Percentiles rank a stretch among this genome's conserved stretches.
Conservation (phyloP, 2,113 vertebrate species). For the Embiotoca jacksoni region DNA sequence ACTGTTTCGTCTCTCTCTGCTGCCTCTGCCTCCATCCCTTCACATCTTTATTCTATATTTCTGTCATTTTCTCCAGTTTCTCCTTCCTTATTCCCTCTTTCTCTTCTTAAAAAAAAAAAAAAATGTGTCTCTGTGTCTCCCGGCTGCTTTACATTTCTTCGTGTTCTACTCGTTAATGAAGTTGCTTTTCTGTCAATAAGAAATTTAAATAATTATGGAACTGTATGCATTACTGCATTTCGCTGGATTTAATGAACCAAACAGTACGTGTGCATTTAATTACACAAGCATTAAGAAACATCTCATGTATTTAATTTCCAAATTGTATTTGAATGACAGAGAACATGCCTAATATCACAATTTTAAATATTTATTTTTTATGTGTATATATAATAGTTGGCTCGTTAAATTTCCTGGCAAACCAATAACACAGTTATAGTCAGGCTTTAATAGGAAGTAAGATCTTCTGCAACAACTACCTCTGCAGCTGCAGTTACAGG, state of each 20-base stretch:
- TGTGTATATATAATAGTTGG: too few relatives aligned
- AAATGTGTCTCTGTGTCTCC: neutral
- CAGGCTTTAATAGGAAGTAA: too few relatives aligned
- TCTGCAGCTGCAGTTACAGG: neutral
- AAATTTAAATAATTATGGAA: neutral
- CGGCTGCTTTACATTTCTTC: neutral
- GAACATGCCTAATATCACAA: too few relatives aligned
- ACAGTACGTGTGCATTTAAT: neutral
- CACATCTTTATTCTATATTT: neutral
- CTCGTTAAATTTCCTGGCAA: too few relatives aligned
- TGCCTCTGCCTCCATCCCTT: neutral
- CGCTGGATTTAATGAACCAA: neutral
- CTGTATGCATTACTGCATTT: neutral
- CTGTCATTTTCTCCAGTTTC: neutral
- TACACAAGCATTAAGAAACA: neutral
- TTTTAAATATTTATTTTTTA: too few relatives aligned
- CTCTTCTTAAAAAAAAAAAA: neutral
- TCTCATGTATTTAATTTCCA: neutral
- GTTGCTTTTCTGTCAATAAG: neutral
- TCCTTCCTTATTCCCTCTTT: neutral
- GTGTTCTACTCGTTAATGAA: neutral
- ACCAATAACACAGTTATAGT: too few relatives aligned
- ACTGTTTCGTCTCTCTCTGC: constrained; percentile 1
- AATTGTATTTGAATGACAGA: neutral
- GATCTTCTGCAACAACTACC: too few relatives aligned